Percentiles rank a stretch among this genome's conserved stretches.
Conservation (phyloP, 2,113 vertebrate species). For the Amblyornis subalaris region DNA sequence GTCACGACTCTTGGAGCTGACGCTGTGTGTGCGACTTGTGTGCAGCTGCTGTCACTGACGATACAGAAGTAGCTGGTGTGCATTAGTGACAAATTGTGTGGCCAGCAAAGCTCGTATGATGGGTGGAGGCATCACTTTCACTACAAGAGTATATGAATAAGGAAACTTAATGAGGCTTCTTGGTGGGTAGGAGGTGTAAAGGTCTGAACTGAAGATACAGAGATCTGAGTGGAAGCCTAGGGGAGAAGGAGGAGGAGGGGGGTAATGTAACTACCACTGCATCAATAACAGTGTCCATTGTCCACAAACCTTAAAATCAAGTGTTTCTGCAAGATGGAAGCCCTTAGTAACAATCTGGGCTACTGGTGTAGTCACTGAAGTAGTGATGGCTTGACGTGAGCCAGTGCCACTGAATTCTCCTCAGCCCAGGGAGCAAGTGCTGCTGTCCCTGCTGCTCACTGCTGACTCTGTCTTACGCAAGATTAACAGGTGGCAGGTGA, state of each 20-base stretch:
- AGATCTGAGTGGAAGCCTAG: background rate
- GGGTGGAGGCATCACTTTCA: background rate
- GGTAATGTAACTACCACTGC: rapidly evolving
- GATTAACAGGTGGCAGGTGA: background rate
- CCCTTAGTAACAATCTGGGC: background rate
- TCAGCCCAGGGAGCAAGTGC: rapidly evolving
- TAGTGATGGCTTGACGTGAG: background rate
- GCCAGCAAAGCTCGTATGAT: rapidly evolving
- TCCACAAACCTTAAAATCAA: background rate
- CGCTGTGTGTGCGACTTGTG: background rate
- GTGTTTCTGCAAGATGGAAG: background rate
- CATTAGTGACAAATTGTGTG: rapidly evolving
- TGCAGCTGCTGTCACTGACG: background rate
- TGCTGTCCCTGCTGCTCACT: background rate
- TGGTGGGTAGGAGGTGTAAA: background rate
- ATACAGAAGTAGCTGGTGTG: background rate
- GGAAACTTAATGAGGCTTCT: background rate
- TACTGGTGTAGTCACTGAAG: rapidly evolving
- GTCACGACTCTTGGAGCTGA: background rate
- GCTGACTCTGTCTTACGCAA: background rate
- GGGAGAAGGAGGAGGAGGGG: background rate
- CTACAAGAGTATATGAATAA: rapidly evolving
- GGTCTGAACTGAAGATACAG: background rate
- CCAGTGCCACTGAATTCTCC: background rate
- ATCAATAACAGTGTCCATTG: rapidly evolving